phyloP scores from a whole-genome alignment of 1,140 invertebrate genomes.

The Schlechtendalia chinensis region DNA sequence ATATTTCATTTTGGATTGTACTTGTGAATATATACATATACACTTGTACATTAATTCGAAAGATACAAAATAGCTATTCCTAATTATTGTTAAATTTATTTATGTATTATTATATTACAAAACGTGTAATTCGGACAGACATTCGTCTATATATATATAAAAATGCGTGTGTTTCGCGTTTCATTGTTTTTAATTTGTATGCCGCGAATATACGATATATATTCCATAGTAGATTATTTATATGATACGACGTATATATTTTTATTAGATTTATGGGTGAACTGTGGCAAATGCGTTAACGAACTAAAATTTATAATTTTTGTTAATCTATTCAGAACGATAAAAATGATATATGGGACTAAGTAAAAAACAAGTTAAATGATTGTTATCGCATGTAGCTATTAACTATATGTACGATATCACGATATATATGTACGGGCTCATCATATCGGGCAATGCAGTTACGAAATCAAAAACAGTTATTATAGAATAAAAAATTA shows the following conservation, averaged over 20 bases:
- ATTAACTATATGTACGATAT: not conserved
- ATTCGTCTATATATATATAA: not conserved
- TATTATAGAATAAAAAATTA: conserved; percentile 28
- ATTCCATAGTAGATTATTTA: not conserved
- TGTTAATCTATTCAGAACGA: conserved; percentile 41
- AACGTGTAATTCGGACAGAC: too few species aligned
- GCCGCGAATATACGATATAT: too few species aligned
- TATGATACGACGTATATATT: not conserved
- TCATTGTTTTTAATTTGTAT: not conserved
- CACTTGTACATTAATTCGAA: too few species aligned
- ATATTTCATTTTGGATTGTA: too few species aligned
- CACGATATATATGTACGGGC: not conserved
- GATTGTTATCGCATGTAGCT: conserved; percentile 29
- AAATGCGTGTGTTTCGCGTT: too few species aligned
- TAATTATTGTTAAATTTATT: too few species aligned
- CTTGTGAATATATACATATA: too few species aligned
- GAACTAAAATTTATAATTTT: conserved; percentile 34
- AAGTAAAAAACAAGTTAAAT: conserved; percentile 42
- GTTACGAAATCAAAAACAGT: conserved; percentile 34
- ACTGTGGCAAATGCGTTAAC: conserved; percentile 30
- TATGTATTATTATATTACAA: too few species aligned
- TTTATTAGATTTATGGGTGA: conserved; percentile 31
- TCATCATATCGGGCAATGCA: conserved; percentile 15
- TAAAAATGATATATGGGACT: conserved; percentile 35
- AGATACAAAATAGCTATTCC: too few species aligned